Evolutionary conservation across 2,797 vertebrate species (phyloP), one percentile per base, ranked within the genome.

Genomic region (Chloroceryle inda): DNA sequence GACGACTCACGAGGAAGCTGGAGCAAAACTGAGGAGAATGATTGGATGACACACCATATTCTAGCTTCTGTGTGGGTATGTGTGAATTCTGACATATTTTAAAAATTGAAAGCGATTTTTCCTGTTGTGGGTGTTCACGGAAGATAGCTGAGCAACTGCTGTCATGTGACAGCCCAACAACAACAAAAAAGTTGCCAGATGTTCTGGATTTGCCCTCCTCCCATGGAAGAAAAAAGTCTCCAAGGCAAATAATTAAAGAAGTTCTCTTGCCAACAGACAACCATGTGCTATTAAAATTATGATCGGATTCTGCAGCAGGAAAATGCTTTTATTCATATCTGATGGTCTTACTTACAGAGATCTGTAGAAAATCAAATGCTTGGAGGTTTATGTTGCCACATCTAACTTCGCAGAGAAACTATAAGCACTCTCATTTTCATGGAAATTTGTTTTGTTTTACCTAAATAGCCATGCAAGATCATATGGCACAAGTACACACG

Each of bases 141-240:
- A 91, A 89, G 74, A 89, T 14, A 96, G 84, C 88, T 92, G 77
- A 97, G 92, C 92, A 95, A 95, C 88, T 63, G 85, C 9, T 76
- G 61, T 63, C 90, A 79, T 67, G 90, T 53, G 81, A 76, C 71
- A 89, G 73, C 45, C 56, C 84, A 96, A 79, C 73, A 66, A 88
- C 68, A 89, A 77, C 85, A 77, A 63, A 66, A 50, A 40, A 40
- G 44, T 35, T 75, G 80, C 37, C 66, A 90, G 71, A 81, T 62
- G 49, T 29, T 89, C 22, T 76, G 20, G 37, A 67, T 93, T 68
- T 89, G 45, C 56, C 38, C 11, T 86, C 18, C 13, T 66, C 29
- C 29, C 12, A 64, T 45, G 23, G 40, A 75, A 8, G 10, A 21
- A 22, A 68, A 86, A 83, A 80, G 40, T 20, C n/a, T 8, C 22